Evolutionary conservation across 2,888 invertebrate species (phyloP), one percentile per base, ranked within the genome.

Genomic region (Brachypterus glaber): DNA sequence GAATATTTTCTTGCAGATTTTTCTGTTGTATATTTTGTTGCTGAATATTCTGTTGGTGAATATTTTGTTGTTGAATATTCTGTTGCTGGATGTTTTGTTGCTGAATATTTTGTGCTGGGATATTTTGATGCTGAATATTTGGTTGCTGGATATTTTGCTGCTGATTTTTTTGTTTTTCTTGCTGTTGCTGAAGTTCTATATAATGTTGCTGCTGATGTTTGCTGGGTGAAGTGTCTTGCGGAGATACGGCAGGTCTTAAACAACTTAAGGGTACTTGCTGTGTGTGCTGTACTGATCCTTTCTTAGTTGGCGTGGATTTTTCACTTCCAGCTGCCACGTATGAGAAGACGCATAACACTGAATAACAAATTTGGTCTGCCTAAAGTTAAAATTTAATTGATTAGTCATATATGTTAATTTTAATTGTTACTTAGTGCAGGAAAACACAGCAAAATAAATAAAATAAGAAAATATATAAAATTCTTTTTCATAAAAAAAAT

Each of bases 291-390:
- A 37, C 27, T 7, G 41, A 36, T 37, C 42, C 47, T 27, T 39
- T 41, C 15, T 35, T 45, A 13, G 27, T 27, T 9, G 12, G 4
- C 8, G 4, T 13, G 8, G 35, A 76, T 58, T 83, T 82, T 53
- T 85, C 84, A 50, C 82, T 78, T 0, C 90, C 91, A 39, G 96
- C 96, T 44, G 96, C 96, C 62, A 96, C 82, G 72, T 97, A 97
- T 34, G 97, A 97, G 72, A 98, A 98, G 51, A 98, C 93, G 73
- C 98, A 98, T 54, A 98, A 75, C 45, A 98, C 96, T 54, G 98
- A 92, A 70, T 98, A 98, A 70, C 96, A 97, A 60, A 98, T 98
- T 70, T 97, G 95, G 70, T 96, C 93, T 63, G 97, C 95, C 96
- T 97, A 49, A 46, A 42, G 40, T 37, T 44, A 50, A 42, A 17